Evolutionary conservation across 92 coral and sea anemone species (phyloP), one percentile per base, ranked within the genome.

Genomic region (Blastomussa wellsi): DNA sequence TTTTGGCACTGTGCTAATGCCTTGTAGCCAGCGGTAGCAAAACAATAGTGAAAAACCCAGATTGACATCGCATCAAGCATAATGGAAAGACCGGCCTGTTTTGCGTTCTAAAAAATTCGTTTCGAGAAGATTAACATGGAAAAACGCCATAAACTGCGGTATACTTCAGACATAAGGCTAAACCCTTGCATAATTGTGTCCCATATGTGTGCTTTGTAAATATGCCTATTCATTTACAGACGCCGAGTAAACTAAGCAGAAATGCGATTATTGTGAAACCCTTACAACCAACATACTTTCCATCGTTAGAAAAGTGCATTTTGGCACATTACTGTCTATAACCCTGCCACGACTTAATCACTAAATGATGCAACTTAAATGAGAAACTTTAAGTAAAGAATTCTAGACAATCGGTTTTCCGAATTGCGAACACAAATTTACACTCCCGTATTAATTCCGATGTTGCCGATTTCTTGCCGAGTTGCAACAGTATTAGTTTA

Each of bases 151-250:
- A 28, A 31, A 44, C 29, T 14, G 49, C 60, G 22, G 62, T 38
- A 35, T n/a, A 65, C 68, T 32, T 71, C 55, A 82, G 86, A 82
- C 86, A 71, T 6, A 5, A 35, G 68, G 24, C 38, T 72, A 70
- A 82, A 76, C 70, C 86, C 78, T 53, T 8, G 55, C 86, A 52
- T 33, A 29, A 70, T 37, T 65, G 41, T 67, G 74, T 65, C 22
- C 83, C 32, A 16, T 53, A 32, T 82, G 78, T 82, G 78, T 82
- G 86, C 86, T 70, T 53, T 82, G 67, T 82, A 82, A 70, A 82
- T 82, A 82, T 65, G 48, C 70, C 76, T 48, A 36, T 28, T 71
- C 86, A 26, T 82, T 82, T 70, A 52, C 78, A 82, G 86, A 82
- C 86, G 78, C 14, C 78, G 78, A 68, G 55, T 82, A 51, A 82